These are phyloP conservation scores for Furcula furcula DNA, from an alignment of 2,888 invertebrate species.

Conservation along the genomic window DNA sequence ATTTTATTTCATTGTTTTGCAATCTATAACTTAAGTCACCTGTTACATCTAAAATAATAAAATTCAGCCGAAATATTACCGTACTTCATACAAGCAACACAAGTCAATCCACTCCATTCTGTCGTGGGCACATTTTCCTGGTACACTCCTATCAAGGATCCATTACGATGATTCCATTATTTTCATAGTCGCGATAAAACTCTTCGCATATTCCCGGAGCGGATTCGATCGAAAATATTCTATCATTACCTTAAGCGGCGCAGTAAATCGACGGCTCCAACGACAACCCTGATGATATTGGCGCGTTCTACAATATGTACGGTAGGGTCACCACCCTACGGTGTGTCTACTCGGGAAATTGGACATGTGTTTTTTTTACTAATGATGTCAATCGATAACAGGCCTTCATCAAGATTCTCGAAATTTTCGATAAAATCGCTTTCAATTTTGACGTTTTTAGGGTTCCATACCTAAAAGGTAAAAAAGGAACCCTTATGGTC, in stretches of 20 bases:
- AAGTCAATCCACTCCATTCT: conserved; percentile 29
- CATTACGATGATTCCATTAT: conserved; percentile 36
- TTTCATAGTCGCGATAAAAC: conserved; percentile 38
- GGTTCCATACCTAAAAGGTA: no score
- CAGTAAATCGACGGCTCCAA: conserved; percentile 56
- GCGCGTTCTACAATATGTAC: conserved; percentile 50
- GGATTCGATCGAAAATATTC: conserved; percentile 56
- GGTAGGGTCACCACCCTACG: conserved; percentile 22
- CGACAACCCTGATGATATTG: conserved; percentile 55
- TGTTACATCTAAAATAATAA: no score
- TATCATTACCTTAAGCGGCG: conserved; percentile 57
- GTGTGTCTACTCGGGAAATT: neutral
- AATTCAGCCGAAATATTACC: no score
- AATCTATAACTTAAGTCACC: no score
- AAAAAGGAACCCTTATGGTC: no score
- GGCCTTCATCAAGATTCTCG: no score
- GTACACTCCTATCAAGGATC: conserved; percentile 29
- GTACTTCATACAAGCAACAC: conserved; percentile 2
- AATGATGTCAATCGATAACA: no score
- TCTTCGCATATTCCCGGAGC: conserved; percentile 35
- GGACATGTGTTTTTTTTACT: neutral
- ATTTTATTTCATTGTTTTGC: no score
- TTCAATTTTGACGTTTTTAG: no score
- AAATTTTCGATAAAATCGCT: no score
- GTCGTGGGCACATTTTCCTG: conserved; percentile 13